A percentile compares a stretch with the other conserved stretches of the same genome.
phyloP scores from a whole-genome alignment of 2,113 vertebrate genomes.

The Tachycineta bicolor region DNA sequence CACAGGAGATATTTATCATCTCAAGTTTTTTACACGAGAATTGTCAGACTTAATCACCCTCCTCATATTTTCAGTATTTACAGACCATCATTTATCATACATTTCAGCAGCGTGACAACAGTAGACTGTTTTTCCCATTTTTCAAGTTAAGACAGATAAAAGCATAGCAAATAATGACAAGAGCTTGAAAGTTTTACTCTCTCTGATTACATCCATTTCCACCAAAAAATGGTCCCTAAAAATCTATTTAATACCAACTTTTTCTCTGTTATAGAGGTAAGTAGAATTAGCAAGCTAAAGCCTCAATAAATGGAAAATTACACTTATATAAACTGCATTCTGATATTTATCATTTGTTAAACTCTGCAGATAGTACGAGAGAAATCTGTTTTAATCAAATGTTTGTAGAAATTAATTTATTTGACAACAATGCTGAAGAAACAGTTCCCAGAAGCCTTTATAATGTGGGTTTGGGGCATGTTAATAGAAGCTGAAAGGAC shows the following conservation, averaged over 20 bases:
- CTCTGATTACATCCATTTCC: neutral
- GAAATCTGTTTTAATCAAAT: neutral
- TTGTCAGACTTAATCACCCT: conserved; percentile 88
- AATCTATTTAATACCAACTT: neutral
- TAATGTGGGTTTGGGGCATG: neutral
- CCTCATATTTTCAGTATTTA: conserved; percentile 78
- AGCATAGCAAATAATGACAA: neutral
- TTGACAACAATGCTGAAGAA: neutral
- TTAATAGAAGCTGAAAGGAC: neutral
- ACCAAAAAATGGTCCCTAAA: neutral
- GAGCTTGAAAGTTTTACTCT: neutral
- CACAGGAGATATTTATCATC: conserved; percentile 85
- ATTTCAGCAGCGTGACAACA: conserved; percentile 74
- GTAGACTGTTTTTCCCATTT: conserved; percentile 39
- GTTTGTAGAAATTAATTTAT: neutral
- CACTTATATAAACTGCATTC: neutral
- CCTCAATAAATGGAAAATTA: neutral
- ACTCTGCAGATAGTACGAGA: neutral
- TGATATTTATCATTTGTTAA: neutral
- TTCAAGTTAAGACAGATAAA: conserved; percentile 22
- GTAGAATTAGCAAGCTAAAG: neutral
- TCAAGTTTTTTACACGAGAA: conserved; percentile 76
- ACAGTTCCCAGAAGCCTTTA: neutral
- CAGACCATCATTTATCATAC: conserved; percentile 75
- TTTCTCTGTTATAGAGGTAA: neutral